Evolutionary conservation across 1,140 invertebrate genomes (phyloP), one percentile per base, ranked within the genome.

Genomic region (Brachionus koreanus): DNA sequence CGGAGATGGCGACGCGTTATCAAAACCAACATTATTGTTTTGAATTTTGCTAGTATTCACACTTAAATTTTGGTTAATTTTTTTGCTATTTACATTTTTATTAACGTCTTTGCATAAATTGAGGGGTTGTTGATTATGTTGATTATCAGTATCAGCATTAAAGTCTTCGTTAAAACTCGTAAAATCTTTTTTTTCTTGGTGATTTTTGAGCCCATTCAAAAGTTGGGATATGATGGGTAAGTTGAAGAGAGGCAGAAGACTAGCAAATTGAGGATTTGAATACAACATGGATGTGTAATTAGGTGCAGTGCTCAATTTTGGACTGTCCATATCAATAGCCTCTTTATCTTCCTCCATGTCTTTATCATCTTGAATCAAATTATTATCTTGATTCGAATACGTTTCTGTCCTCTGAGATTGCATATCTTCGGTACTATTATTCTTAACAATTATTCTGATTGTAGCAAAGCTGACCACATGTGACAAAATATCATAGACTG

Each of bases 401-500:
- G 13, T 25, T 33, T 65, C 63, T 25, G 23, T 65, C 0, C 3
- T n/a, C 12, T 65, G 69, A 74, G 69, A 74, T 74, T 74, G 69
- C 39, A 74, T 33, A 43, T 46, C 43, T 35, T 25, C 37, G 6
- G 0, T 13, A 10, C 19, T 16, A 29, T 61, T 79, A 10, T 16
- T 39, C 57, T 79, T 57, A 29, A 79, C 23, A 6, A 25, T 79
- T 19, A 79, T 79, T 49, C 35, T 39, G 12, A 79, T 57, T 33
- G 33, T 61, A 16, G 76, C 49, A 65, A 79, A 79, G 16, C 49
- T 61, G 16, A 79, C 39, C 23, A 79, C 76, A 79, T 79, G 76
- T 39, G 76, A 79, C 35, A 79, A 65, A 39, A 79, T 61, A 61
- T 79, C 76, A 33, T 79, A 65, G 7, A 79, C 76, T 39, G 29